Evolutionary conservation across 30 jellyfish, hydroid and myxozoan species (phyloP).

Genomic region (Turritopsis rubra): DNA sequence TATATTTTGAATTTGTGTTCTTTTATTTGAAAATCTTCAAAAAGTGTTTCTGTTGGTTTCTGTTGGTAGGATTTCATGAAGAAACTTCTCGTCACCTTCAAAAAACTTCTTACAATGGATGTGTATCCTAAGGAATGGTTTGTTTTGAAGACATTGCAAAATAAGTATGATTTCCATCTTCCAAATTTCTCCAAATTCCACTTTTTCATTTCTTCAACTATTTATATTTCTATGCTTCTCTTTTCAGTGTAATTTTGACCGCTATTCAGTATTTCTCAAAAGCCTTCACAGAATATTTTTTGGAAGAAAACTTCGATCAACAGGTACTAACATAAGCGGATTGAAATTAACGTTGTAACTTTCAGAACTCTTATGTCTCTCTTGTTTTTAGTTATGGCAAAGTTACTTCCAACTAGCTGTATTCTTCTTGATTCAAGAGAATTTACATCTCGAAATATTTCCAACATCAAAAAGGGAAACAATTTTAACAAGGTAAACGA

Average conservation of each 20-base stretch:
- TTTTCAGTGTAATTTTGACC: constrained; percentile 61
- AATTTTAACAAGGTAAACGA: constrained; percentile 46
- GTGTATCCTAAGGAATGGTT: constrained; percentile 92
- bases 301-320: constrained; percentile 51
- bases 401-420: constrained; percentile 92
- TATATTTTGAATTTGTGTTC: not conserved
- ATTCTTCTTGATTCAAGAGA: constrained; percentile 69
- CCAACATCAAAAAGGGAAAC: constrained; percentile 63
- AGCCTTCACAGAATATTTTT: constrained; percentile 77
- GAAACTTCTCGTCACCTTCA: constrained; percentile 77
- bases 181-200: too few species aligned
- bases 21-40: too few species aligned
- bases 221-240: not conserved
- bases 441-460: constrained; percentile 62
- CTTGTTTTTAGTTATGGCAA: constrained; percentile 81
- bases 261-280: constrained; percentile 83
- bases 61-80: constrained; percentile 64
- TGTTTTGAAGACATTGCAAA: constrained; percentile 55
- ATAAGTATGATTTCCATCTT: constrained; percentile 84
- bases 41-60: too few species aligned
- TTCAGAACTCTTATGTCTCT: too few species aligned
- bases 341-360: too few species aligned
- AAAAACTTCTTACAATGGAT: constrained; percentile 67
- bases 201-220: not conserved
- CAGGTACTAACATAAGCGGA: too few species aligned